Percentiles rank a stretch among this genome's conserved stretches.
Evolutionary conservation across 2,113 vertebrate genomes (phyloP).

Genomic region (Nymphicus hollandicus): DNA sequence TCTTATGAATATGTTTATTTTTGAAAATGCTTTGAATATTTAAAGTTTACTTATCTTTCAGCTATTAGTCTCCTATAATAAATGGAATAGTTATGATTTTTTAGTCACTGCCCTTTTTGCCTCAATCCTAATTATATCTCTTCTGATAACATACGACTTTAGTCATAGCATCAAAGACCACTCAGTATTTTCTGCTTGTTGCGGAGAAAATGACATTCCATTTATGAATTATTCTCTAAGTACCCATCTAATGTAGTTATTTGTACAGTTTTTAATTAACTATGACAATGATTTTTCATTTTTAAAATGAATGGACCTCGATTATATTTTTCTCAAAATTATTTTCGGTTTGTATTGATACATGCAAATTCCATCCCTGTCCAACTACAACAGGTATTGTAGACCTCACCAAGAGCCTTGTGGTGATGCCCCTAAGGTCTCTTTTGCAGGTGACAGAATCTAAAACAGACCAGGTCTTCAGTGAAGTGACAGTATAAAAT

Average conservation of each 20-base stretch:
- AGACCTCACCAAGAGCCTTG: not conserved
- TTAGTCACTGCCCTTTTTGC: not conserved
- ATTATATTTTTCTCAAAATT: not conserved
- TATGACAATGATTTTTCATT: not conserved
- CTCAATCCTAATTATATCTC: not conserved
- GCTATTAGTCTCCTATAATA: not conserved
- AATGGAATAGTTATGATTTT: not conserved
- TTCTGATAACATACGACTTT: not conserved
- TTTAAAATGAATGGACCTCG: not conserved
- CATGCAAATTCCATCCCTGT: not conserved
- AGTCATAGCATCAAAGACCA: not conserved
- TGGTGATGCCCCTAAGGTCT: not conserved
- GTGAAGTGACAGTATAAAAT: not conserved
- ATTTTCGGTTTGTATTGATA: not conserved
- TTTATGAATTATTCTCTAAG: not conserved
- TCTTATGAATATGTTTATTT: constrained; percentile 14
- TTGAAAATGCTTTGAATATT: not conserved
- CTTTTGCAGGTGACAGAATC: not conserved
- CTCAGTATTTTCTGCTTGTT: not conserved
- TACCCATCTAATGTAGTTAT: not conserved
- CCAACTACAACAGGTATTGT: not conserved
- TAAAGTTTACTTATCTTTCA: not conserved
- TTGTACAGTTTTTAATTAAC: not conserved
- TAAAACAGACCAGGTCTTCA: not conserved
- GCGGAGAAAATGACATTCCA: not conserved